phyloP scores from a whole-genome alignment of 2,113 vertebrate species.

The Clarias macrocephalus region DNA sequence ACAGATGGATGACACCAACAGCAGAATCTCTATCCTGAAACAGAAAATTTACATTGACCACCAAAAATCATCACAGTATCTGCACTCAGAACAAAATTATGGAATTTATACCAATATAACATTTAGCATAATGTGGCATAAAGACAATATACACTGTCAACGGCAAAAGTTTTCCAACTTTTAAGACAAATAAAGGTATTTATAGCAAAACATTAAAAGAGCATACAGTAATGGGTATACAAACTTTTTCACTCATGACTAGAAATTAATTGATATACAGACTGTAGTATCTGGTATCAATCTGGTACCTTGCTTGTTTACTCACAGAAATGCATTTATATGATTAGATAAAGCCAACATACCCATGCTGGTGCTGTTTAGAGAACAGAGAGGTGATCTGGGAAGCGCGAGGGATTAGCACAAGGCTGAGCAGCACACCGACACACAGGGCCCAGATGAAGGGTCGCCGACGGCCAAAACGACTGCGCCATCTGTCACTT shows the following conservation, averaged over 20 bases:
- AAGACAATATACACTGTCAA: neutral
- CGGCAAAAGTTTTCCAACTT: neutral
- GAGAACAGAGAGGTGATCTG: slow-evolving; percentile 70
- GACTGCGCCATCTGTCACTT: slow-evolving; percentile 82
- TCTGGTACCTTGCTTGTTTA: neutral
- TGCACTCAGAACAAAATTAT: neutral
- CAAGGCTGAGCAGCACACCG: slow-evolving; percentile 81
- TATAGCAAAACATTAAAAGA: neutral
- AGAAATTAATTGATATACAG: neutral
- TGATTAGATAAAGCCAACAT: too few species aligned
- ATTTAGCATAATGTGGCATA: neutral
- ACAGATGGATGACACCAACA: slow-evolving; percentile 78
- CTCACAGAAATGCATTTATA: neutral
- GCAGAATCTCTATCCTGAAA: slow-evolving; percentile 70
- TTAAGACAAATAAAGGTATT: neutral
- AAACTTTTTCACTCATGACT: neutral
- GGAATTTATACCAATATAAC: neutral
- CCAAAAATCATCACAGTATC: neutral
- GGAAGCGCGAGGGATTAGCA: slow-evolving; percentile 76
- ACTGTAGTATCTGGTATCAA: neutral
- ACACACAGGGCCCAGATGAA: slow-evolving; percentile 84
- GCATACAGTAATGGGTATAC: neutral
- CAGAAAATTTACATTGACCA: neutral
- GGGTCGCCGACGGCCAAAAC: slow-evolving; percentile 80
- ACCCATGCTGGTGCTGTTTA: slow-evolving; percentile 26